Percentiles rank a stretch among this genome's conserved stretches.
These are phyloP conservation scores for Melanostoma mellinum DNA, from an alignment of 2,888 invertebrate species.

Conservation along the genomic window DNA sequence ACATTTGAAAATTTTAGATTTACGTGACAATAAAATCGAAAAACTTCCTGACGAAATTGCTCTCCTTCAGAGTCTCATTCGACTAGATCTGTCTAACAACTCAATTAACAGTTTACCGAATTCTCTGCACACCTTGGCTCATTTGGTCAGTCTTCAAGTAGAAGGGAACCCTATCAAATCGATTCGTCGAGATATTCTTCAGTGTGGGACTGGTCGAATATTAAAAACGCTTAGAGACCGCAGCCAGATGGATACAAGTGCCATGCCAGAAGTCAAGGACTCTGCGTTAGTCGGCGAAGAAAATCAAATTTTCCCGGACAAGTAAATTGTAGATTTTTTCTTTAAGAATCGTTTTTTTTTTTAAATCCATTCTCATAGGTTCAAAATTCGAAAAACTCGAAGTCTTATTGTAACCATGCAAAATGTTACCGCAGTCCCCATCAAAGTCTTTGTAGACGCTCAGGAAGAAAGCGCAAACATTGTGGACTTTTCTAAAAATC, in stretches of 20 bases:
- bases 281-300: conserved; percentile 80
- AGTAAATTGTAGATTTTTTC: conserved; percentile 78
- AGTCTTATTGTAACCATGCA: conserved; percentile 82
- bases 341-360: background rate
- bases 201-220: conserved; percentile 91
- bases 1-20: conserved; percentile 88
- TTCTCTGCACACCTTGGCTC: conserved; percentile 87
- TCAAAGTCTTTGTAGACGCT: conserved; percentile 88
- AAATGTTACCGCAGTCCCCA: conserved; percentile 86
- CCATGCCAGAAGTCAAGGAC: conserved; percentile 71
- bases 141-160: conserved; percentile 90
- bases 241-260: conserved; percentile 62
- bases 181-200: conserved; percentile 91
- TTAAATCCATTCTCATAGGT: conserved; percentile 79
- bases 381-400: conserved; percentile 84
- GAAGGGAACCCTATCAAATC: conserved; percentile 93
- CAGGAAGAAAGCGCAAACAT: conserved; percentile 87
- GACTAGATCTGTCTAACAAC: conserved; percentile 93
- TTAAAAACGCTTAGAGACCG: conserved; percentile 89
- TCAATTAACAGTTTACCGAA: conserved; percentile 87
- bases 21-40: conserved; percentile 91
- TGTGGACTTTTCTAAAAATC: conserved; percentile 92
- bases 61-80: conserved; percentile 88
- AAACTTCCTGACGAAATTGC: conserved; percentile 90
- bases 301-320: conserved; percentile 83